phyloP scores from a whole-genome alignment of 2,888 invertebrate genomes.

The Campoplex capitator region DNA sequence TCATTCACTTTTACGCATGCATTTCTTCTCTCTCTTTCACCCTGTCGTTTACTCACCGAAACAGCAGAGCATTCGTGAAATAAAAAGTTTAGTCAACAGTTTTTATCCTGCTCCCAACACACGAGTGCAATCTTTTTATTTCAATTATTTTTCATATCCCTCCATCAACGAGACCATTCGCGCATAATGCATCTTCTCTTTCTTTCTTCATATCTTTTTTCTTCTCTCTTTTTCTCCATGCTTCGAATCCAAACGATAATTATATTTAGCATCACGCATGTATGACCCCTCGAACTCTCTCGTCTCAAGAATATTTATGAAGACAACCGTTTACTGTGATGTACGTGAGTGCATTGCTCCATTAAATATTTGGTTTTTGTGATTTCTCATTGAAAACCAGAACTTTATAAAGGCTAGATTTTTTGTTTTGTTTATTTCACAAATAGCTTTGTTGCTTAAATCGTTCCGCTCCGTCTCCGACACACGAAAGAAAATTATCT shows the following conservation, averaged over 20 bases:
- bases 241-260: slow-evolving; percentile 27
- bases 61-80: slow-evolving; percentile 39
- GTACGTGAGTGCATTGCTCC: slow-evolving; percentile 11
- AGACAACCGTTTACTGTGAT: slow-evolving; percentile 4
- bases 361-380: neutral
- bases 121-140: slow-evolving; percentile 33
- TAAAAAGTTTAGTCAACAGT: neutral
- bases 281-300: slow-evolving; percentile 33
- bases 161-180: slow-evolving; percentile 63
- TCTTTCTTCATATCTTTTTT: neutral
- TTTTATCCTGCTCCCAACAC: slow-evolving; percentile 14
- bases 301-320: slow-evolving; percentile 15
- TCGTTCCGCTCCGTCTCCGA: neutral
- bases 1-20: slow-evolving; percentile 60
- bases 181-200: slow-evolving; percentile 55
- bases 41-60: slow-evolving; percentile 36
- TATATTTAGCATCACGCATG: slow-evolving; percentile 54
- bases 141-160: slow-evolving; percentile 60
- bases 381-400: neutral
- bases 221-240: slow-evolving; percentile 30
- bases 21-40: slow-evolving; percentile 1
- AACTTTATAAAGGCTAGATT: neutral
- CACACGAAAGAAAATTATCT: neutral
- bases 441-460: neutral
- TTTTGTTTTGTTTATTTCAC: neutral